These are phyloP conservation scores for Leptopilina myrica DNA, from an alignment of 2,888 invertebrate species.

Conservation along the genomic window DNA sequence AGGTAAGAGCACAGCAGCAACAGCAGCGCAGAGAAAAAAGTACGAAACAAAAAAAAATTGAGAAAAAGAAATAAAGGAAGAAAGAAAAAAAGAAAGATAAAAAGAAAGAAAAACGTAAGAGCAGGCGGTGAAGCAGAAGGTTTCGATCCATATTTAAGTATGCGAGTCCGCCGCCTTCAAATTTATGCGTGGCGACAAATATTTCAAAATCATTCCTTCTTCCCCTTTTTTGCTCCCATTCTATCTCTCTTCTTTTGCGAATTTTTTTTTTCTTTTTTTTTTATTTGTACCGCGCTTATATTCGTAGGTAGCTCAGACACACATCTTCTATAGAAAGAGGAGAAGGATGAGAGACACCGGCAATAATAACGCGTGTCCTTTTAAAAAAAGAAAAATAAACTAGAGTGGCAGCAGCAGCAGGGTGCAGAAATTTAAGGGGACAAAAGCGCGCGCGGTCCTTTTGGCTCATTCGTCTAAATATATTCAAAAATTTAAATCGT, in stretches of 20 bases:
- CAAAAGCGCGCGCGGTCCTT: slow-evolving; percentile 44
- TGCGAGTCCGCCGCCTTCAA: slow-evolving; percentile 71
- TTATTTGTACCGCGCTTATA: slow-evolving; percentile 39
- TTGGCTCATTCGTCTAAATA: slow-evolving; percentile 57
- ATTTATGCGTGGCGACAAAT: slow-evolving; percentile 75
- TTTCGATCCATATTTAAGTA: slow-evolving; percentile 73
- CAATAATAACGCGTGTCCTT: slow-evolving; percentile 46
- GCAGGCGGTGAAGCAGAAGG: slow-evolving; percentile 56
- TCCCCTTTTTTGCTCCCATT: slow-evolving; percentile 27
- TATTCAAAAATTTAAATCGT: slow-evolving; percentile 73
- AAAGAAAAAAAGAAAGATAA: slow-evolving; percentile 54
- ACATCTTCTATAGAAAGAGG: slow-evolving; percentile 14
- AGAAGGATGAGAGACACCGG: slow-evolving; percentile 34
- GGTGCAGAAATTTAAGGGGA: slow-evolving; percentile 43
- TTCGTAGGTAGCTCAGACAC: slow-evolving; percentile 59
- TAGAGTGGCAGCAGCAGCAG: slow-evolving; percentile 44
- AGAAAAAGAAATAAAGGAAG: slow-evolving; percentile 42
- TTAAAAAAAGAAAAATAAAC: slow-evolving; percentile 40
- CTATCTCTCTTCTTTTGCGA: not conserved
- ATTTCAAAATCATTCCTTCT: slow-evolving; percentile 72
- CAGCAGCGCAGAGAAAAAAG: slow-evolving; percentile 49
- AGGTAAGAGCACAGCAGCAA: slow-evolving; percentile 61
- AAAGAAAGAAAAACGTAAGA: slow-evolving; percentile 51
- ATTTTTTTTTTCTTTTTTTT: slow-evolving; percentile 13
- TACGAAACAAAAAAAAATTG: slow-evolving; percentile 50